A percentile compares a stretch with the other conserved stretches of the same genome.
Evolutionary conservation across 2,888 invertebrate genomes (phyloP).

Genomic region (Protonemura montana): DNA sequence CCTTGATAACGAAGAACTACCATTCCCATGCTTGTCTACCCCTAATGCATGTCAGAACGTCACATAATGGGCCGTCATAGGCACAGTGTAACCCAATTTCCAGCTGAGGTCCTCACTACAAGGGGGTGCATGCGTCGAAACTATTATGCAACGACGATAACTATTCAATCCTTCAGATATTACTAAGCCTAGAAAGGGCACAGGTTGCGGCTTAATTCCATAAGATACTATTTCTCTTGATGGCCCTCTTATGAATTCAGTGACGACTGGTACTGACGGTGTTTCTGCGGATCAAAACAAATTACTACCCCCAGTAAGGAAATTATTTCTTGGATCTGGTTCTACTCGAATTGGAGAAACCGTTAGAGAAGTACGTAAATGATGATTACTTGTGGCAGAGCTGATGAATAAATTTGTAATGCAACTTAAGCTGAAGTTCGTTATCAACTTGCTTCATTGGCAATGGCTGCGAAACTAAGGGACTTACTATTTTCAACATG

Average conservation of each 20-base stretch:
- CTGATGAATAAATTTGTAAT: not conserved
- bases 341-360: not conserved
- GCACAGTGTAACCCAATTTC: slow-evolving; percentile 32
- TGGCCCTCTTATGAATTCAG: not conserved
- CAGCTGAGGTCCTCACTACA: slow-evolving; percentile 21
- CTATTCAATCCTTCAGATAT: slow-evolving; percentile 28
- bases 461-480: not conserved
- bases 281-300: slow-evolving; percentile 9
- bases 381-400: not conserved
- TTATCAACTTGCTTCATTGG: not conserved
- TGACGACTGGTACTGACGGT: not conserved
- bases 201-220: slow-evolving; percentile 30
- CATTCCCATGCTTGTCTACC: not conserved
- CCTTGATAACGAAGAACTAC: too few species aligned
- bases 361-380: not conserved
- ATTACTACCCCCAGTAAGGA: not conserved
- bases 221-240: slow-evolving; percentile 31
- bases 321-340: not conserved
- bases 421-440: not conserved
- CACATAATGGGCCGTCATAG: slow-evolving; percentile 16
- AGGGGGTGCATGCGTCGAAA: not conserved
- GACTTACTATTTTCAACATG: too few species aligned
- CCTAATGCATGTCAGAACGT: slow-evolving; percentile 16
- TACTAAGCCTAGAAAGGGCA: not conserved
- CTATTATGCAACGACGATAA: not conserved